Evolutionary conservation across 2,888 invertebrate genomes (phyloP).

Genomic region (Pterostichus madidus): DNA sequence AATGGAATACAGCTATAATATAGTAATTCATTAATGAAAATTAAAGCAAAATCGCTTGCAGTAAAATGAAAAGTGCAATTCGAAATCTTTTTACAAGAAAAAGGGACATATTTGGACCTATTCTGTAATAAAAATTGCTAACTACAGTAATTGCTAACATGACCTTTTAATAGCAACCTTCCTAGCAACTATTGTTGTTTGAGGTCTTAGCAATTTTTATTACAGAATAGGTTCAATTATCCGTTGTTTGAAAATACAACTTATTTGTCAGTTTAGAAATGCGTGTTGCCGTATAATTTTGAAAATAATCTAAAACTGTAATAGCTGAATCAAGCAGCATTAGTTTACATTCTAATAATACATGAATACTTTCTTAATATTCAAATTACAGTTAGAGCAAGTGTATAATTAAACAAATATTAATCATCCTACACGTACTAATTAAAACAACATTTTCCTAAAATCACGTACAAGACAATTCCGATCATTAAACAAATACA

Average conservation of each 20-base stretch:
- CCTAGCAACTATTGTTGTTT: too few species aligned
- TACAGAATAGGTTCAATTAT: too few species aligned
- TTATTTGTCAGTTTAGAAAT: background rate
- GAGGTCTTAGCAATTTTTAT: too few species aligned
- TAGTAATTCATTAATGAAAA: too few species aligned
- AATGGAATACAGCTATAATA: too few species aligned
- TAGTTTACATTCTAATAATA: background rate
- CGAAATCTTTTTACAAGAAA: too few species aligned
- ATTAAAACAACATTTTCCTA: conserved; percentile 13
- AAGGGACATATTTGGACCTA: too few species aligned
- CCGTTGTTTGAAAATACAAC: conserved; percentile 11
- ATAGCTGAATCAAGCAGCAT: background rate
- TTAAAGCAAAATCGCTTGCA: too few species aligned
- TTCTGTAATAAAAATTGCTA: too few species aligned
- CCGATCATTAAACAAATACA: background rate
- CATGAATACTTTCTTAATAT: background rate
- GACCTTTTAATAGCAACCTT: too few species aligned
- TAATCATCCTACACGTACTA: conserved; percentile 1
- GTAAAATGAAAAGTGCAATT: too few species aligned
- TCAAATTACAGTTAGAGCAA: background rate
- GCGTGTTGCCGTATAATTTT: background rate
- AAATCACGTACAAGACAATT: conserved; percentile 7
- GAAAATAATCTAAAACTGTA: background rate
- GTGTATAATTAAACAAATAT: conserved; percentile 18
- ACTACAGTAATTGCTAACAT: too few species aligned